Evolutionary conservation across 2,888 invertebrate species (phyloP).

Genomic region (Tipula unca): DNA sequence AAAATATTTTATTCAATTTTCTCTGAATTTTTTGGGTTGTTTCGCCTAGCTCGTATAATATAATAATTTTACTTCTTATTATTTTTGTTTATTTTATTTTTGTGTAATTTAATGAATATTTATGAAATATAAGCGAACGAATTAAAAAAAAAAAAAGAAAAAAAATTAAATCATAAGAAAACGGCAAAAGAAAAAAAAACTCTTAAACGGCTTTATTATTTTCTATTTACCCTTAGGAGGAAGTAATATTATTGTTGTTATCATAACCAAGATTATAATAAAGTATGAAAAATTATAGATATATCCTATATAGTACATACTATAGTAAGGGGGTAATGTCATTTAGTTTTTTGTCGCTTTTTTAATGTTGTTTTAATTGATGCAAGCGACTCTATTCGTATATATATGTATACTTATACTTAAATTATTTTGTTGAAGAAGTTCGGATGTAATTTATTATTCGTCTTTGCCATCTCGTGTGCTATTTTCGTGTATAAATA

Average conservation of each 20-base stretch:
- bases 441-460: neutral
- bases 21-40: neutral
- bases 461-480: neutral
- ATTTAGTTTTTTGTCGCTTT: neutral
- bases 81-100: neutral
- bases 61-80: neutral
- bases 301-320: neutral
- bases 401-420: neutral
- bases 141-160: neutral
- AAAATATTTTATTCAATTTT: constrained; percentile 8
- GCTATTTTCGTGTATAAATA: neutral
- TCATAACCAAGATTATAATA: constrained; percentile 14
- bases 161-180: neutral
- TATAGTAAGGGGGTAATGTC: neutral
- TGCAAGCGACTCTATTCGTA: neutral
- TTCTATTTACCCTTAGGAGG: neutral
- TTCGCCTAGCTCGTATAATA: neutral
- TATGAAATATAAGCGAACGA: neutral
- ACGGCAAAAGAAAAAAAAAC: neutral
- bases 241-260: neutral
- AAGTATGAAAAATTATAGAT: neutral
- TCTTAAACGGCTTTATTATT: neutral
- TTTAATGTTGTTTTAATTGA: neutral
- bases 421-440: neutral
- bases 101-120: constrained; percentile 8